Evolutionary conservation across 2,113 vertebrate species (phyloP), one percentile per base, ranked within the genome.

Genomic region (Siniperca knerii): DNA sequence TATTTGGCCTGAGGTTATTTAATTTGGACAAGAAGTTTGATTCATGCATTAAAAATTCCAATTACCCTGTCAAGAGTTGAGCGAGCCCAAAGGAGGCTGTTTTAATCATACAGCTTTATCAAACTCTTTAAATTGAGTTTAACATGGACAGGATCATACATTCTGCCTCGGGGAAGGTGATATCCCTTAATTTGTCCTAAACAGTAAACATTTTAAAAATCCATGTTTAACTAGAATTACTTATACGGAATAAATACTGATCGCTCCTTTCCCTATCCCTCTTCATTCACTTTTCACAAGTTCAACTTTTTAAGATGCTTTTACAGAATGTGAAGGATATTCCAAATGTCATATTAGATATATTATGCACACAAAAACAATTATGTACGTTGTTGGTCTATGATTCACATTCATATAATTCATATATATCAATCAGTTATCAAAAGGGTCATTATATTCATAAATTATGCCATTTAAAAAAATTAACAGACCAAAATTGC

Each of bases 21-120:
- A 77, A 94, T 92, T 93, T 94, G 87, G 88, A 92, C 90, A 93
- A 87, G 89, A 79, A 84, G 83, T 93, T 92, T 94, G 92, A 94
- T 93, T 94, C 90, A 93, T 93, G 93, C 89, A 90, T 95, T 90
- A 94, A 95, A 93, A 93, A 92, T 94, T 94, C 93, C 92, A 94
- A 94, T 95, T 95, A 94, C 94, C 71, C 91, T 90, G 93, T 95
- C 93, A 94, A 90, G 88, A 92, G 90, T 88, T 91, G 90, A 94
- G 87, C 85, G 67, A 75, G 88, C 92, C 92, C 94, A 84, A 91
- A 92, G 92, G 92, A 94, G 82, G 76, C 81, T 72, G 90, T 92
- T 94, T 95, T 95, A 95, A 93, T 95, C 92, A 92, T 92, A 87
- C 93, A 81, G 91, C 92, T 94, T 94, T 93, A 95, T 94, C 92